phyloP scores from a whole-genome alignment of 1,140 invertebrate species.

The Nymphalis io region DNA sequence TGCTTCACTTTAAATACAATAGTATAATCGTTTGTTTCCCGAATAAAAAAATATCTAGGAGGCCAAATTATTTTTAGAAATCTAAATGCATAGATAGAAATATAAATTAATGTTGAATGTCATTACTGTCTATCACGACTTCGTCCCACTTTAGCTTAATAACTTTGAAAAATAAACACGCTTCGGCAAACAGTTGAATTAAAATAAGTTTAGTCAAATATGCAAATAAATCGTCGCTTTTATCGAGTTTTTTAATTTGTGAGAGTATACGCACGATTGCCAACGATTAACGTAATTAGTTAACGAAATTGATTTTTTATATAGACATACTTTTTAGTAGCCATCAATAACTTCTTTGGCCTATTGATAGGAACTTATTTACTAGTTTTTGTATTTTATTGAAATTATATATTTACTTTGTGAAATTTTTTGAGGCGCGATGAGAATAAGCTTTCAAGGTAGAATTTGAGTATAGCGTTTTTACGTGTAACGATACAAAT shows the following conservation, averaged over 20 bases:
- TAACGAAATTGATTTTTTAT: conserved; percentile 18
- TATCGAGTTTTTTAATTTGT: conserved; percentile 13
- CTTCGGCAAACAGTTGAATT: neutral
- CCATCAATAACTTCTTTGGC: neutral
- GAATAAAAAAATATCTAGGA: neutral
- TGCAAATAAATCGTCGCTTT: conserved; percentile 1
- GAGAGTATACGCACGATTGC: conserved; percentile 21
- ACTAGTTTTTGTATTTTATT: no score
- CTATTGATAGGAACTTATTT: neutral
- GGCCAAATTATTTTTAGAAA: neutral
- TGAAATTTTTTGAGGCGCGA: no score
- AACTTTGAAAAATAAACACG: neutral
- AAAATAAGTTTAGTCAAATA: conserved; percentile 4
- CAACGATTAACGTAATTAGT: conserved; percentile 28
- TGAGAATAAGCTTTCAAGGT: no score
- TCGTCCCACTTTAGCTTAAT: conserved; percentile 2
- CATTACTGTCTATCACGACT: conserved; percentile 1
- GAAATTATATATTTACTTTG: no score
- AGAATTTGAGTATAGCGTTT: no score
- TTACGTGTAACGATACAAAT: no score
- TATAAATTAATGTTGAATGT: neutral
- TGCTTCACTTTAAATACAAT: no score
- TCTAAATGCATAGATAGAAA: neutral
- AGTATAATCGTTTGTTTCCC: no score
- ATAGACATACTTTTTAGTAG: neutral